Conservation (phyloP, 2,113 vertebrate species). For the Pampusana beccarii region DNA sequence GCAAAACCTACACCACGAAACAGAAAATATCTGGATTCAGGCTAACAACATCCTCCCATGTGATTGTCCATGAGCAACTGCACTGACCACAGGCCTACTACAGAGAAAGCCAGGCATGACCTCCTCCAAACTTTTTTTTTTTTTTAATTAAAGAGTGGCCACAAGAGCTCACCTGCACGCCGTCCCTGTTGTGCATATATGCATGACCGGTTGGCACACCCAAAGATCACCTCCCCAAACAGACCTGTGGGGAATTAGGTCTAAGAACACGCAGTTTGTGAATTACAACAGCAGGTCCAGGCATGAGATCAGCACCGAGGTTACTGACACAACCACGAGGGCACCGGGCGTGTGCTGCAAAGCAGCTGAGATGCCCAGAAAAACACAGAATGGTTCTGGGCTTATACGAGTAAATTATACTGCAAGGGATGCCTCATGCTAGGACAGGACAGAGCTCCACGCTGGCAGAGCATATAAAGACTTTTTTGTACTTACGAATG, state of each 20-base stretch:
- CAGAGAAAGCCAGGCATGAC: background rate
- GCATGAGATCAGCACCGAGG: background rate
- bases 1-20: background rate
- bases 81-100: background rate
- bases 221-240: background rate
- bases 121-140: background rate
- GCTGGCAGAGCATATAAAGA: background rate
- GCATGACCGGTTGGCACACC: background rate
- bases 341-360: background rate
- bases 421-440: background rate
- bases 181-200: background rate
- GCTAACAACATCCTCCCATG: background rate
- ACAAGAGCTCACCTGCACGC: background rate
- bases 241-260: background rate
- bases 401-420: rapidly evolving
- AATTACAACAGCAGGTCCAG: background rate
- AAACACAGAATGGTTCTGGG: background rate
- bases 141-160: background rate
- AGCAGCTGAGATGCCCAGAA: background rate
- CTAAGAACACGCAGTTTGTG: background rate
- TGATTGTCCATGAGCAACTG: background rate
- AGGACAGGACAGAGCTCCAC: background rate
- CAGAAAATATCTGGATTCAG: background rate
- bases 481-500: background rate
- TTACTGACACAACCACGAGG: background rate